Conservation (phyloP, 2,888 invertebrate genomes). For the Caenorhabditis sp. region DNA sequence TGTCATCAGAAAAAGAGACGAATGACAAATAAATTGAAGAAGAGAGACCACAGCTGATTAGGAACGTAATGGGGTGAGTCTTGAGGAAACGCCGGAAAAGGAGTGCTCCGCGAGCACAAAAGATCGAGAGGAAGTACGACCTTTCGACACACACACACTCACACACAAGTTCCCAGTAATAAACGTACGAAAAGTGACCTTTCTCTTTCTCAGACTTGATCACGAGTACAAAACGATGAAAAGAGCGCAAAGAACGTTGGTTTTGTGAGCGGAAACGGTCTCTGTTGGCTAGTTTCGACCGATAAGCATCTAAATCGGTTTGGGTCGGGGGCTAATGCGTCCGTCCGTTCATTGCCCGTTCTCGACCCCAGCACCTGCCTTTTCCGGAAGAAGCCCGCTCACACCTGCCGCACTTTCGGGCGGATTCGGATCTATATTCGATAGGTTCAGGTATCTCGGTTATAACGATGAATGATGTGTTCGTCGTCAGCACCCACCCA, state of each 20-base stretch:
- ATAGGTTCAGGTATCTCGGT: conserved; percentile 7
- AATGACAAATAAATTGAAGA: conserved; percentile 9
- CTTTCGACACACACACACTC: too few species aligned
- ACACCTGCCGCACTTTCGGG: conserved; percentile 23
- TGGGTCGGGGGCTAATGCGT: conserved; percentile 38
- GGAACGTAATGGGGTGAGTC: neutral
- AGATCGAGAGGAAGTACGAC: too few species aligned
- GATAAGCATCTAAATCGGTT: conserved; percentile 58
- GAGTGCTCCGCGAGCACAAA: too few species aligned
- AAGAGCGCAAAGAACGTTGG: too few species aligned
- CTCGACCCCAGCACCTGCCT: conserved; percentile 19
- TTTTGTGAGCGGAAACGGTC: too few species aligned
- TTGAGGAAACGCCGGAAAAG: neutral
- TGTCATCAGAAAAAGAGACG: conserved; percentile 16
- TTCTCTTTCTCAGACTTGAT: neutral
- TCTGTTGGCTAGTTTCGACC: conserved; percentile 12
- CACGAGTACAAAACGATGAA: too few species aligned
- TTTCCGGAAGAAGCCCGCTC: conserved; percentile 25
- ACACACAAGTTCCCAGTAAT: too few species aligned
- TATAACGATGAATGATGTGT: conserved; percentile 53
- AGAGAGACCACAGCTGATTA: neutral
- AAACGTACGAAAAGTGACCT: neutral
- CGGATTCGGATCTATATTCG: neutral
- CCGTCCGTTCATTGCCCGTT: neutral
- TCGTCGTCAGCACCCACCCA: neutral